phyloP scores from a whole-genome alignment of 1,140 invertebrate genomes.

The Drosophila baimaii region DNA sequence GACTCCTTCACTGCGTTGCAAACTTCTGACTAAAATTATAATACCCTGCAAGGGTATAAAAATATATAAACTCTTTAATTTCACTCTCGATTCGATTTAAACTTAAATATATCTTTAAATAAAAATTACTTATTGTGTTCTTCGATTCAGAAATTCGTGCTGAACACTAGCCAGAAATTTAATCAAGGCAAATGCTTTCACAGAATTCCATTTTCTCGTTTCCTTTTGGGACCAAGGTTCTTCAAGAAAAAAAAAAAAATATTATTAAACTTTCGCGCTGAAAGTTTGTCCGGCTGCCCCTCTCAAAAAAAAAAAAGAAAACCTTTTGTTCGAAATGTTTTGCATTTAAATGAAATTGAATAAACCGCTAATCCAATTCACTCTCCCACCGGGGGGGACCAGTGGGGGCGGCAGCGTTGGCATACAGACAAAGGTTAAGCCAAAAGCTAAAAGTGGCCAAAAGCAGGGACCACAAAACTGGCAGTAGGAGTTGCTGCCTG shows the following conservation, averaged over 20 bases:
- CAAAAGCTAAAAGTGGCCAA: constrained; percentile 32
- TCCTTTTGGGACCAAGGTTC: neutral
- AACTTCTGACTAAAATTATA: too few relatives aligned
- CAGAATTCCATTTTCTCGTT: constrained; percentile 5
- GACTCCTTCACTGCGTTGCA: too few relatives aligned
- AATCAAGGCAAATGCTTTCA: constrained; percentile 11
- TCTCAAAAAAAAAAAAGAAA: too few relatives aligned
- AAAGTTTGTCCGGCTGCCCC: constrained; percentile 42
- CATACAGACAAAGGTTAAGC: constrained; percentile 50
- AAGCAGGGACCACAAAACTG: constrained; percentile 21
- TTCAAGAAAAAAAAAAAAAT: constrained; percentile 1
- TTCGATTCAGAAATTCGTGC: neutral
- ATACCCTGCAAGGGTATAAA: too few relatives aligned
- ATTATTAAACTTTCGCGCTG: constrained; percentile 14
- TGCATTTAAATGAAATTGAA: constrained; percentile 80
- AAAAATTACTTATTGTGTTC: neutral
- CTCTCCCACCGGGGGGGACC: constrained; percentile 10
- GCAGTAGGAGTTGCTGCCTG: constrained; percentile 30
- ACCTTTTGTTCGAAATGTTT: constrained; percentile 66
- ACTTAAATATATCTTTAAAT: neutral
- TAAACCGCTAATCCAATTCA: constrained; percentile 75
- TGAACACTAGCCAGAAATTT: neutral
- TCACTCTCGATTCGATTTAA: neutral
- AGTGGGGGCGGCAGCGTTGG: too few relatives aligned
- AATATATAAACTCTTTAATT: too few relatives aligned